phyloP scores from a whole-genome alignment of 1,140 invertebrate species.

The Scaptomyza montana region DNA sequence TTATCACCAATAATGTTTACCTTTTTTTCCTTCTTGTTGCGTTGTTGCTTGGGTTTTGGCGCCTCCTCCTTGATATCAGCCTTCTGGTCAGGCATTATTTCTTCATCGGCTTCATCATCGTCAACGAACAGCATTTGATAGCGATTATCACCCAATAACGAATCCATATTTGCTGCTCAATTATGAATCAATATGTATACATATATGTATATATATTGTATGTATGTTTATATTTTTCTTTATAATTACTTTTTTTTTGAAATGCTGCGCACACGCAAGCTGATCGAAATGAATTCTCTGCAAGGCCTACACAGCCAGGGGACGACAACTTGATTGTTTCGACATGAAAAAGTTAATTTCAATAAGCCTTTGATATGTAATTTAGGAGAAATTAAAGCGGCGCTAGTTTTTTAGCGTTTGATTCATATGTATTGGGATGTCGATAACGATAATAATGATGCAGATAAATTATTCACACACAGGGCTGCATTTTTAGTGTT shows the following conservation, averaged over 20 bases:
- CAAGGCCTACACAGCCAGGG: too few species aligned
- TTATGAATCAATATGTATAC: neutral
- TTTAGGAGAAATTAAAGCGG: too few species aligned
- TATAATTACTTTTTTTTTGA: neutral
- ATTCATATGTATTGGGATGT: too few species aligned
- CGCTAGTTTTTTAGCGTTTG: too few species aligned
- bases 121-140: conserved; percentile 40
- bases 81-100: too few species aligned
- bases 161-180: conserved; percentile 20
- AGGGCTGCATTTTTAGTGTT: neutral
- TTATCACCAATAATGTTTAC: neutral
- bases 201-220: neutral
- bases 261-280: neutral
- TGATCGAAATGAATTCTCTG: neutral
- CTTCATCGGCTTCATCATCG: conserved; percentile 7
- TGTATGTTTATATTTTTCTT: neutral
- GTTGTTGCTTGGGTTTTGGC: conserved; percentile 1
- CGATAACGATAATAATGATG: too few species aligned
- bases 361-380: too few species aligned
- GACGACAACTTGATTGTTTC: too few species aligned
- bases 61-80: too few species aligned
- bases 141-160: conserved; percentile 23
- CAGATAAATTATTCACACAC: too few species aligned
- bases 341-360: too few species aligned
- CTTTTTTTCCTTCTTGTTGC: conserved; percentile 5